Evolutionary conservation across 2,113 vertebrate species (phyloP).

Genomic region (Leptobrachium ailaonicum): DNA sequence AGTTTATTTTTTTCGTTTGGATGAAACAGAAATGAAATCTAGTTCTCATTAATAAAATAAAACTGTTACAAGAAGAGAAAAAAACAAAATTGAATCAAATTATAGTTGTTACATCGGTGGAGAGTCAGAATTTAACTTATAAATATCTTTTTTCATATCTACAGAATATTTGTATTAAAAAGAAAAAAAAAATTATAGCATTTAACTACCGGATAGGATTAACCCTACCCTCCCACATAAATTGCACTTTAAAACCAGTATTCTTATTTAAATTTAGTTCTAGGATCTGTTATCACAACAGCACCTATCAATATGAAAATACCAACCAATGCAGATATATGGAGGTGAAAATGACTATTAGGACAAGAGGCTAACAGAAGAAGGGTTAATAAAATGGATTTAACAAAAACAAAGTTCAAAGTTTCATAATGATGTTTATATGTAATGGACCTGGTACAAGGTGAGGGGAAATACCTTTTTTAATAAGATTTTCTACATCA

Average conservation of each 20-base stretch:
- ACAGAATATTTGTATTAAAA: slow-evolving; percentile 68
- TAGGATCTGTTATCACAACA: not conserved
- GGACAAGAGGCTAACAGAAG: not conserved
- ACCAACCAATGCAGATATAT: not conserved
- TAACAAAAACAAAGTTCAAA: not conserved
- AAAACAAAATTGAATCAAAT: slow-evolving; percentile 70
- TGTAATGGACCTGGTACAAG: not conserved
- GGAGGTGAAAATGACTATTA: not conserved
- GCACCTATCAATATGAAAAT: slow-evolving; percentile 1
- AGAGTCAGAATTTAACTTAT: slow-evolving; percentile 70
- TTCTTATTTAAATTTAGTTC: slow-evolving; percentile 49
- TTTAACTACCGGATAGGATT: slow-evolving; percentile 56
- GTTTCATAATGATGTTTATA: not conserved
- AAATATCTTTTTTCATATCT: slow-evolving; percentile 72
- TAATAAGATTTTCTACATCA: too few species aligned
- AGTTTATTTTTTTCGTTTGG: slow-evolving; percentile 28
- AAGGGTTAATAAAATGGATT: not conserved
- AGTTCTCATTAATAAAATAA: slow-evolving; percentile 53
- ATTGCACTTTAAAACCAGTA: slow-evolving; percentile 64
- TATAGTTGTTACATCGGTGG: slow-evolving; percentile 69
- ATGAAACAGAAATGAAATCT: slow-evolving; percentile 66
- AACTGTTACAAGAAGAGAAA: slow-evolving; percentile 51
- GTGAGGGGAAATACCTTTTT: too few species aligned
- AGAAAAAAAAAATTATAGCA: slow-evolving; percentile 65
- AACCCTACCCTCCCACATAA: slow-evolving; percentile 57